phyloP scores from a whole-genome alignment of 2,888 invertebrate species.

The Lasiommata megera region DNA sequence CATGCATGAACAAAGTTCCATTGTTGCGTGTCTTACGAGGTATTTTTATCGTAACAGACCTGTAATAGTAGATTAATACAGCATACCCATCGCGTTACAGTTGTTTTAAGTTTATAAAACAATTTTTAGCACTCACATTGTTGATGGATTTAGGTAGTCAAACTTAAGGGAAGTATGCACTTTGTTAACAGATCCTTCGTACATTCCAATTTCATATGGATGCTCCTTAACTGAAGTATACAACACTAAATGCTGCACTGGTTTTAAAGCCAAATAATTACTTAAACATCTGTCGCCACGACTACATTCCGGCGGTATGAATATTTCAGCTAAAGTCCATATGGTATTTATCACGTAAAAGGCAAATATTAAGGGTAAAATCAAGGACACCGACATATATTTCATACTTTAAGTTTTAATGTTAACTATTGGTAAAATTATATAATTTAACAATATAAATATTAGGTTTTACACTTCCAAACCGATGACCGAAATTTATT shows the following conservation, averaged over 20 bases:
- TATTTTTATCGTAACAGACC: slow-evolving; percentile 85
- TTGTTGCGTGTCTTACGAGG: slow-evolving; percentile 89
- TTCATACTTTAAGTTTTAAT: slow-evolving; percentile 48
- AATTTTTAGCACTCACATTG: slow-evolving; percentile 60
- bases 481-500: neutral
- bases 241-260: slow-evolving; percentile 85
- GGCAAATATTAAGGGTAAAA: slow-evolving; percentile 84
- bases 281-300: slow-evolving; percentile 84
- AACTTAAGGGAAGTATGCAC: slow-evolving; percentile 84
- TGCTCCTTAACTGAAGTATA: slow-evolving; percentile 84
- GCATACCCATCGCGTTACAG: neutral
- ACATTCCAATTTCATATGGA: slow-evolving; percentile 76
- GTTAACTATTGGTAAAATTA: neutral
- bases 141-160: slow-evolving; percentile 80
- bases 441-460: too few species aligned
- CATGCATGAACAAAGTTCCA: slow-evolving; percentile 91
- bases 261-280: slow-evolving; percentile 85
- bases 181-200: slow-evolving; percentile 68
- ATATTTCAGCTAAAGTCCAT: slow-evolving; percentile 88
- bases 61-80: slow-evolving; percentile 49
- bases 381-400: slow-evolving; percentile 82
- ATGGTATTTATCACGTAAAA: slow-evolving; percentile 87
- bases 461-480: neutral
- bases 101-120: neutral
- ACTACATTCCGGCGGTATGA: slow-evolving; percentile 86